Percentiles rank a stretch among this genome's conserved stretches.
Conservation (phyloP, 2,888 invertebrate genomes). For the Iphiclides podalirius region DNA sequence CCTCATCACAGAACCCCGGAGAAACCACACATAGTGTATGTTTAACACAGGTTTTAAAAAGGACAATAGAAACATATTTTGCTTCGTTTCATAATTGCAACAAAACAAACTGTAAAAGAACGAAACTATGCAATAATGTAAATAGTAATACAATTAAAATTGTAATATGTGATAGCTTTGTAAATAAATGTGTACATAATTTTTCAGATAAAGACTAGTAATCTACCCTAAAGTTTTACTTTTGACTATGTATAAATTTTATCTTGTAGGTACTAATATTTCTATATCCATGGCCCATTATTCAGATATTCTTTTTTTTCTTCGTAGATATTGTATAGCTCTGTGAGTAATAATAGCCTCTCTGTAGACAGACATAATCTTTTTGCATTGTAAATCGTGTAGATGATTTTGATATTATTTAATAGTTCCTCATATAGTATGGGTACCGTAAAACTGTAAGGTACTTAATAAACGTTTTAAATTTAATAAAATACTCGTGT, state of each 20-base stretch:
- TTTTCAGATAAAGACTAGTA: constrained; percentile 61
- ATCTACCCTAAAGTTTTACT: constrained; percentile 61
- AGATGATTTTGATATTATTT: constrained; percentile 46
- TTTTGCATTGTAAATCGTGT: constrained; percentile 29
- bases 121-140: constrained; percentile 75
- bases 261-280: constrained; percentile 21
- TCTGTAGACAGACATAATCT: constrained; percentile 12
- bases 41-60: constrained; percentile 73
- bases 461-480: constrained; percentile 56
- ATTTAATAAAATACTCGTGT: constrained; percentile 52
- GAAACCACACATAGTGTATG: constrained; percentile 81
- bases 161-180: constrained; percentile 79
- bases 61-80: constrained; percentile 40
- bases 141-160: constrained; percentile 72
- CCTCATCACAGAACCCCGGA: constrained; percentile 76
- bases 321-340: constrained; percentile 16
- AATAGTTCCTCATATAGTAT: constrained; percentile 59
- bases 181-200: constrained; percentile 73
- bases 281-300: constrained; percentile 23
- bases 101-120: constrained; percentile 47
- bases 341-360: constrained; percentile 19
- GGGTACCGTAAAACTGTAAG: constrained; percentile 53
- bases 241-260: constrained; percentile 47
- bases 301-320: constrained; percentile 13
- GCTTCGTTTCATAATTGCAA: constrained; percentile 23